Conservation (phyloP, 2,797 vertebrate species). For the Masticophis lateralis region DNA sequence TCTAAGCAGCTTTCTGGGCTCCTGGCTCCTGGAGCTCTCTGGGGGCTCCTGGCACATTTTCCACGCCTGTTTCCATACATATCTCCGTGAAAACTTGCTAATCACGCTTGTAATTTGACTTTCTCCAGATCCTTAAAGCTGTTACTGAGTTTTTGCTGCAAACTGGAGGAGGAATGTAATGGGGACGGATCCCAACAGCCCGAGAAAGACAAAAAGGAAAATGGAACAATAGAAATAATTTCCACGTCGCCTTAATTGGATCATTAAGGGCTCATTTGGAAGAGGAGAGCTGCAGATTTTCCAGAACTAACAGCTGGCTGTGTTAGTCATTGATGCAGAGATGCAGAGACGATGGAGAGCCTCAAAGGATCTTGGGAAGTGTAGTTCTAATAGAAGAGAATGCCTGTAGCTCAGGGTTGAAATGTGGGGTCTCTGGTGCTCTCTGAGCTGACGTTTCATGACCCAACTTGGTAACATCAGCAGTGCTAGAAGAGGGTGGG, state of each 20-base stretch:
- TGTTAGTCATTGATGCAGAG: neutral
- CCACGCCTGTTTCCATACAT: neutral
- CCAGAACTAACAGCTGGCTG: neutral
- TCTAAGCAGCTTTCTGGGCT: neutral
- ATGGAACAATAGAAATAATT: neutral
- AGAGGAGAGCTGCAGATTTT: neutral
- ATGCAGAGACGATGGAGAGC: too few species aligned
- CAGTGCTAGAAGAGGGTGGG: too few species aligned
- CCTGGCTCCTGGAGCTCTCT: neutral
- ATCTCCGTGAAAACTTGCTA: neutral
- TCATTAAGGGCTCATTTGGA: neutral
- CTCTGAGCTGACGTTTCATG: neutral
- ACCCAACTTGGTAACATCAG: neutral
- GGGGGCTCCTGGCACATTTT: neutral
- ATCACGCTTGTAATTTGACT: neutral
- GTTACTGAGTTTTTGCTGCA: neutral
- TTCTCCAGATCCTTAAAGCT: too few species aligned
- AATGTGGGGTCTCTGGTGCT: neutral
- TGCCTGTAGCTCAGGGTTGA: neutral
- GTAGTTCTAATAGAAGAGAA: neutral
- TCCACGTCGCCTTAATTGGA: slow-evolving; percentile 12
- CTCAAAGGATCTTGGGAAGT: neutral
- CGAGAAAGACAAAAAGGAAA: neutral
- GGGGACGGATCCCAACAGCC: neutral
- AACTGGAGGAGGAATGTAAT: neutral